These are phyloP conservation scores for Parelbella ahira DNA, from an alignment of 2,888 invertebrate species.

Conservation along the genomic window DNA sequence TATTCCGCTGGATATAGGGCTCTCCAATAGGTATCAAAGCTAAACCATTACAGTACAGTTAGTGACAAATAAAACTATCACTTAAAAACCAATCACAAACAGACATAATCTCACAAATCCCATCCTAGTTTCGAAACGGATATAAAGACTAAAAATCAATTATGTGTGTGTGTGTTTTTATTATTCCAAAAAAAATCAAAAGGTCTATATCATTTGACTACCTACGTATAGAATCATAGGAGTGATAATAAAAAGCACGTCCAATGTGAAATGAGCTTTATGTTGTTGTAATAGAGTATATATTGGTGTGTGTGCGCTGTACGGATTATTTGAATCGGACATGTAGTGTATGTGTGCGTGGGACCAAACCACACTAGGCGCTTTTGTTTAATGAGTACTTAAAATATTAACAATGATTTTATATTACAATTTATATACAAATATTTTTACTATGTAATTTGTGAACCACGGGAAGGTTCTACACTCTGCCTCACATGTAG, in stretches of 20 bases:
- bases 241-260: slow-evolving; percentile 40
- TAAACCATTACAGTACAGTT: too few relatives aligned
- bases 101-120: too few relatives aligned
- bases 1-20: too few relatives aligned
- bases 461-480: too few relatives aligned
- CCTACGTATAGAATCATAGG: slow-evolving; percentile 31
- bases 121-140: slow-evolving; percentile 22
- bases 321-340: slow-evolving; percentile 50
- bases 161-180: slow-evolving; percentile 30
- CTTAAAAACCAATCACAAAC: too few relatives aligned
- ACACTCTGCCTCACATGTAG: too few relatives aligned
- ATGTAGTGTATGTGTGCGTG: slow-evolving; percentile 43
- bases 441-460: too few relatives aligned
- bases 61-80: too few relatives aligned
- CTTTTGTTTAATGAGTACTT: slow-evolving; percentile 26
- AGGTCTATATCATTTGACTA: slow-evolving; percentile 34
- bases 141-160: slow-evolving; percentile 25
- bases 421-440: too few relatives aligned
- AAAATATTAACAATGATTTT: not conserved
- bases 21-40: too few relatives aligned
- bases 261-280: slow-evolving; percentile 30
- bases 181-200: slow-evolving; percentile 31
- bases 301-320: slow-evolving; percentile 26
- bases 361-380: slow-evolving; percentile 39
- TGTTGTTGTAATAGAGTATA: slow-evolving; percentile 17